phyloP scores from a whole-genome alignment of 2,113 vertebrate genomes.

The Oryzias javanicus region DNA sequence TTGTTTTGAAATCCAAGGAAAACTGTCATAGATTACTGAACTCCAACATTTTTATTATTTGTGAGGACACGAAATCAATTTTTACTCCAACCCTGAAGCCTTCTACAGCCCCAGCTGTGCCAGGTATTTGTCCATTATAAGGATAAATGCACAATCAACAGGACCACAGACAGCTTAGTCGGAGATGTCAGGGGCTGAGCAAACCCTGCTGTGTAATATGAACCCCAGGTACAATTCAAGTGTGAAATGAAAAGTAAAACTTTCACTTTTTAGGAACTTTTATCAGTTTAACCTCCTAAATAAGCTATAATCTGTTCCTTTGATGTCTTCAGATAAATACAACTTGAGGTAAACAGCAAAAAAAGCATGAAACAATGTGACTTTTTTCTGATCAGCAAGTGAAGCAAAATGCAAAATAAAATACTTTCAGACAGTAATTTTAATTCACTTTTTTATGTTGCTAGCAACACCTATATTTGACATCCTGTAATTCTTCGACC shows the following conservation, averaged over 20 bases:
- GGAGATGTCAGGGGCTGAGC: neutral
- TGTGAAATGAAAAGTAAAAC: neutral
- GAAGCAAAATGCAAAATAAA: too few relatives aligned
- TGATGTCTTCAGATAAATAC: too few relatives aligned
- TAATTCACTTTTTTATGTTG: too few relatives aligned
- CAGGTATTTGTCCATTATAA: neutral
- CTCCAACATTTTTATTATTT: constrained; percentile 2
- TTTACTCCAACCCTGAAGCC: neutral
- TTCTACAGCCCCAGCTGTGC: neutral
- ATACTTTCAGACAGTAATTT: too few relatives aligned
- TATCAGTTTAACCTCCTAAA: too few relatives aligned
- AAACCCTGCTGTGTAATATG: neutral
- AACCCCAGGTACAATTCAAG: neutral
- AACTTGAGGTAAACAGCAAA: too few relatives aligned
- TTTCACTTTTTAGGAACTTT: too few relatives aligned
- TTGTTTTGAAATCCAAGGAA: neutral
- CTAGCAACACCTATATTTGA: too few relatives aligned
- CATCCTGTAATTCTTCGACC: too few relatives aligned
- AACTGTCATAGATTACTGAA: neutral
- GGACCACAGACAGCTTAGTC: neutral
- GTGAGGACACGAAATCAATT: neutral
- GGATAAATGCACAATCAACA: constrained; percentile 6
- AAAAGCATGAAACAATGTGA: too few relatives aligned
- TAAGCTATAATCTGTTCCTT: too few relatives aligned
- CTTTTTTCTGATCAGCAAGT: too few relatives aligned